phyloP scores from a whole-genome alignment of 2,113 vertebrate genomes.

The Gymnarchus niloticus region DNA sequence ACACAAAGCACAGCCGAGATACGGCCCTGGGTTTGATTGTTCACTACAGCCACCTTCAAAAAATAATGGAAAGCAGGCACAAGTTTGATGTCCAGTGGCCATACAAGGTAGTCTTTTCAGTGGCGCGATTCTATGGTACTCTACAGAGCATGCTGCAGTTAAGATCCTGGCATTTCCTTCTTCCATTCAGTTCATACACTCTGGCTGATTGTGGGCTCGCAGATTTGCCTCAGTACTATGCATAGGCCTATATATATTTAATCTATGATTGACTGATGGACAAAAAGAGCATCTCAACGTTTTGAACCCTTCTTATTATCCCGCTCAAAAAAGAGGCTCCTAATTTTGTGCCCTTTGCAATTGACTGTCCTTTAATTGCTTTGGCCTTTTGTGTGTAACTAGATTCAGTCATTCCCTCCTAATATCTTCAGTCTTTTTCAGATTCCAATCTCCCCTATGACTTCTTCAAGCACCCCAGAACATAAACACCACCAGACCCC shows the following conservation, averaged over 20 bases:
- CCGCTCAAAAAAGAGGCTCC: not conserved
- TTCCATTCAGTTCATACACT: not conserved
- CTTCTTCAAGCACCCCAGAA: no score
- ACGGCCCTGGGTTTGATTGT: not conserved
- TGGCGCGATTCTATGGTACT: not conserved
- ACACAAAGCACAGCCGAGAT: no score
- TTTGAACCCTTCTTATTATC: not conserved
- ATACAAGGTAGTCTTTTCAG: not conserved
- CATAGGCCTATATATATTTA: no score
- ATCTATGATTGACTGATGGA: not conserved
- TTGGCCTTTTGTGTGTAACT: not conserved
- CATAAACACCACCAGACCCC: not conserved
- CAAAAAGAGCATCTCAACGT: not conserved
- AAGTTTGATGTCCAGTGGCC: not conserved
- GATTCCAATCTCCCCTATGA: not conserved
- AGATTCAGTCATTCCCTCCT: not conserved
- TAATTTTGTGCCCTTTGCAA: not conserved
- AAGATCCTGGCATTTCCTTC: no score
- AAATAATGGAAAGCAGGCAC: not conserved
- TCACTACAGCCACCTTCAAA: not conserved
- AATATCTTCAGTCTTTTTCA: not conserved
- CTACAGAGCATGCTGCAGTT: not conserved
- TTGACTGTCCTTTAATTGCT: not conserved
- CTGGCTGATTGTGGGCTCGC: not conserved
- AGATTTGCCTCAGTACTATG: not conserved